These are phyloP conservation scores for Chinchilla lanigera DNA, from an alignment of 2,113 vertebrate genomes.

Conservation along the genomic window DNA sequence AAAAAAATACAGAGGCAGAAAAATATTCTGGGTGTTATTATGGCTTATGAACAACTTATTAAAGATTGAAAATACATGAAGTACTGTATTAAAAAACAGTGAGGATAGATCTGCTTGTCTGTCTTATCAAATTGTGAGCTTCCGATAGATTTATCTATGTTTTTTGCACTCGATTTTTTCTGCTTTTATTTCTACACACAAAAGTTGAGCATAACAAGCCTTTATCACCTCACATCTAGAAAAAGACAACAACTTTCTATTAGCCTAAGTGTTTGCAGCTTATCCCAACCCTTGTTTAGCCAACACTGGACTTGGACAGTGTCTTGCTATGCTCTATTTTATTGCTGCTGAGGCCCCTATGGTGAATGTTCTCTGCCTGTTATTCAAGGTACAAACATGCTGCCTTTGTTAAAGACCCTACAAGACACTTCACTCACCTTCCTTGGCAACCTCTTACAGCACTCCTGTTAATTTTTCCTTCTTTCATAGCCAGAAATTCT, in stretches of 20 bases:
- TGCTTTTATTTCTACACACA: neutral
- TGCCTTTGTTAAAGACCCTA: neutral
- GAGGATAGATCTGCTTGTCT: neutral
- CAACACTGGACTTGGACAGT: neutral
- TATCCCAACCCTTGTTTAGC: neutral
- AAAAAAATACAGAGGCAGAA: slow-evolving; percentile 4
- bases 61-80: neutral
- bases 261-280: neutral
- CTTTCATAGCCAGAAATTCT: neutral
- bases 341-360: neutral
- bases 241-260: neutral
- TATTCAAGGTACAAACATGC: neutral
- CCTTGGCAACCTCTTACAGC: neutral
- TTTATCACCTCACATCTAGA: neutral
- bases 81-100: neutral
- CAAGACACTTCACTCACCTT: neutral
- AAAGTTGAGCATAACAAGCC: neutral
- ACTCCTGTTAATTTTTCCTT: neutral
- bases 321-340: neutral
- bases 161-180: neutral
- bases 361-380: neutral
- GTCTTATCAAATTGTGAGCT: neutral
- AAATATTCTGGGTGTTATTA: neutral
- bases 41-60: neutral
- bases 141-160: neutral